Evolutionary conservation across 1,140 invertebrate species (phyloP), one percentile per base, ranked within the genome.

Genomic region (Heliothis subflexa): DNA sequence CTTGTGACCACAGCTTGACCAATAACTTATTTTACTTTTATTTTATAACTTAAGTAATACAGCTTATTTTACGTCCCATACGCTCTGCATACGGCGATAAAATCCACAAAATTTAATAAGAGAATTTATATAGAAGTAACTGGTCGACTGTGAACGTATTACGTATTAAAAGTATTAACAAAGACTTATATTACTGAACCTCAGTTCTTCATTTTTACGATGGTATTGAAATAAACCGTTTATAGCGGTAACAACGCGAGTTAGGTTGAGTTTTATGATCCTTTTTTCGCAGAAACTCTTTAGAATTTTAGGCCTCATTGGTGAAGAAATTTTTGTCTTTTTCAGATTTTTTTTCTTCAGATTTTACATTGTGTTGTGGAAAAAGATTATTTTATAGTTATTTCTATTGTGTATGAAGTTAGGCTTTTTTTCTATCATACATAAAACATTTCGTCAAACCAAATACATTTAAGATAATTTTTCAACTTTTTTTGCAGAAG

Each of bases 161-260:
- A 75, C 2, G 73, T 62, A 75, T 75, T 75, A 64, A 75, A 75
- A 75, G 50, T 75, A 75, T 75, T 62, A 62, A 64, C 57, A 64
- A 75, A 75, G 49, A 50, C 16, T 75, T 75, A 64, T 64, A 75
- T 75, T 54, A 75, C 18, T 16, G n/a, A 75, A 64, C 59, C 73
- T 75, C 25, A 49, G 73, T 61, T 59, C 66, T 78, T 78, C 68
- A 72, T 52, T 78, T 78, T 78, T 78, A 78, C 70, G 78, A 78
- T 73, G 59, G 21, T 45, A 72, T 78, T 78, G 68, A 72, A 71
- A 25, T 59, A 64, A 78, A 73, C 78, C 54, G 78, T 78, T 78
- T 72, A 75, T 75, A 64, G 68, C 21, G 55, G 57, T 72, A 73
- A 73, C 45, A 78, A 78, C 57, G 47, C 10, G 45, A 59, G 68